A percentile compares a stretch with the other conserved stretches of the same genome.
These are phyloP conservation scores for Halcyon malimbica DNA, from an alignment of 2,113 vertebrate genomes.

Conservation along the genomic window DNA sequence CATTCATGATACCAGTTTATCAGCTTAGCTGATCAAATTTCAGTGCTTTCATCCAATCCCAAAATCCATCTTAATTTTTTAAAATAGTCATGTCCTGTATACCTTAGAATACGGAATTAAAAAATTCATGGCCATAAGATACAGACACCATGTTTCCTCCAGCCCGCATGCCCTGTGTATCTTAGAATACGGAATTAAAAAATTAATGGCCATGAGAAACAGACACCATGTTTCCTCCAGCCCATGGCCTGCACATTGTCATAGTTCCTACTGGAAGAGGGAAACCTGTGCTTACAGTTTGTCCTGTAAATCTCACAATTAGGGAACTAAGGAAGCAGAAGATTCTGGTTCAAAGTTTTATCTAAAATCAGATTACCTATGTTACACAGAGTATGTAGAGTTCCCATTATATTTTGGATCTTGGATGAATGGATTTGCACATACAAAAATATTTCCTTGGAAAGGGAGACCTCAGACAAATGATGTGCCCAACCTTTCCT, in stretches of 20 bases:
- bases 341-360: background rate
- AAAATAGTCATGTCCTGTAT: background rate
- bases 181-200: background rate
- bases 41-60: accelerated
- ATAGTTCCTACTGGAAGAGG: background rate
- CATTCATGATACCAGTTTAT: background rate
- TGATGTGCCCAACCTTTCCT: background rate
- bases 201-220: background rate
- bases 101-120: background rate
- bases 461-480: background rate
- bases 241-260: background rate
- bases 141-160: background rate
- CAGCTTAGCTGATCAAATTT: background rate
- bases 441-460: background rate
- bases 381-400: background rate
- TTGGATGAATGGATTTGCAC: background rate
- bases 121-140: background rate
- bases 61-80: background rate
- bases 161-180: background rate
- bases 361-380: background rate
- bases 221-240: background rate
- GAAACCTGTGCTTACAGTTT: background rate
- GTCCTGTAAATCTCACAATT: background rate
- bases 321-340: background rate
- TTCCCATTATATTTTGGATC: background rate